Conservation (phyloP, 37 sponge, comb jelly and placozoan genomes). For the Lycopodina hypogea region DNA sequence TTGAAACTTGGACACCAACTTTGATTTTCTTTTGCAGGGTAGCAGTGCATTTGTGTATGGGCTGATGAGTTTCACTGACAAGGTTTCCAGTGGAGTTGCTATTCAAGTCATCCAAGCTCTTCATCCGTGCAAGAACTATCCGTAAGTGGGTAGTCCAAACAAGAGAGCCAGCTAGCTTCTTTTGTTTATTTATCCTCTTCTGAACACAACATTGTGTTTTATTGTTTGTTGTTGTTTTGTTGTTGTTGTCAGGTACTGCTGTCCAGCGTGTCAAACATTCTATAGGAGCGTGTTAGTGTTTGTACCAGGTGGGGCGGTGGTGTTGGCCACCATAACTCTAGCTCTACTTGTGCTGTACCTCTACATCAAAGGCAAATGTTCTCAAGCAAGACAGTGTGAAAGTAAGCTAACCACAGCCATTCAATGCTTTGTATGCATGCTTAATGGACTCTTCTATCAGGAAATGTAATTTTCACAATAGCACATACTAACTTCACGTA, state of each 20-base stretch:
- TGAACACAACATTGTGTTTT: neutral
- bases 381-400: no score
- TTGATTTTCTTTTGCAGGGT: slow-evolving; percentile 37
- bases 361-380: neutral
- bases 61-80: slow-evolving; percentile 94
- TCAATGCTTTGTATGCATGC: no score
- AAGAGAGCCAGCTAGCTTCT: neutral
- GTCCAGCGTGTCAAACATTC: slow-evolving; percentile 57
- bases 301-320: slow-evolving; percentile 74
- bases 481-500: no score
- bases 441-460: no score
- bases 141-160: neutral
- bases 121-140: slow-evolving; percentile 71
- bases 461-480: no score
- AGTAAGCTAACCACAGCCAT: no score
- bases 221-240: neutral
- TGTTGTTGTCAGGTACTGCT: slow-evolving; percentile 46
- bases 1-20: no score
- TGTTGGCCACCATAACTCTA: slow-evolving; percentile 33
- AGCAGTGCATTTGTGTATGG: slow-evolving; percentile 97
- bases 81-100: slow-evolving; percentile 88
- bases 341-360: slow-evolving; percentile 9
- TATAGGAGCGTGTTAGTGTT: slow-evolving; percentile 72
- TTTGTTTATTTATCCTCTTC: neutral
- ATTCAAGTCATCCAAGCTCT: slow-evolving; percentile 79